Evolutionary conservation across 2,113 vertebrate genomes (phyloP), one percentile per base, ranked within the genome.

Genomic region (Thamnophis sirtalis): DNA sequence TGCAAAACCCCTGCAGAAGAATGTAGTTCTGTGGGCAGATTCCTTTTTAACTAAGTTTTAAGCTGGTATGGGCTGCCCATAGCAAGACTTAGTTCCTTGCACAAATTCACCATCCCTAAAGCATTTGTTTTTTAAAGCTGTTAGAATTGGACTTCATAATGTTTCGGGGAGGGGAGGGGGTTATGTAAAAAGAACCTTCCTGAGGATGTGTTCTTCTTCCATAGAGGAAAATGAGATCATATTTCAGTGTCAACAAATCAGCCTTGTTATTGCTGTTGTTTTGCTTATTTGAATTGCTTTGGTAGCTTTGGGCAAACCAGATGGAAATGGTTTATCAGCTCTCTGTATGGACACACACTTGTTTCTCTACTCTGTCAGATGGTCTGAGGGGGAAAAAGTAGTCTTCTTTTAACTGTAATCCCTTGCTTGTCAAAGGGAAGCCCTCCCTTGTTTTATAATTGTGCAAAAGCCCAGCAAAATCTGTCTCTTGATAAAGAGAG

Each of bases 401-500:
- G 56, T 28, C 60, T 55, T 17, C n/a, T 88, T 88, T 80, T 53
- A 53, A 28, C 38, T 88, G 22, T 43, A 22, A 84, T 92, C 38
- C 33, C 26, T 88, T 92, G 38, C 22, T 54, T 92, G 43, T 54
- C 33, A 43, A 92, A 89, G 87, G 28, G 87, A 33, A 58, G 68
- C 68, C 55, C 24, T 51, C n/a, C 91, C 73, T 13, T 48, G 21
- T 60, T 85, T 92, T 89, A 63, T 33, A 60, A 89, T 28, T 86
- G 22, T 86, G 56, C 90, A 89, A 51, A 21, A 96, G 92, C 91
- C 88, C 95, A 92, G 93, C 38, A 93, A 94, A 91, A 19, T 63
- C 10, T 96, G 94, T 96, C 96, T 93, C 89, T 50, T 38, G 89
- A 94, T 96, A 95, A 96, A 90, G 86, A 95, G 91, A 95, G 95